Conservation (phyloP, 2,888 invertebrate species). For the Chymomyza amoena region DNA sequence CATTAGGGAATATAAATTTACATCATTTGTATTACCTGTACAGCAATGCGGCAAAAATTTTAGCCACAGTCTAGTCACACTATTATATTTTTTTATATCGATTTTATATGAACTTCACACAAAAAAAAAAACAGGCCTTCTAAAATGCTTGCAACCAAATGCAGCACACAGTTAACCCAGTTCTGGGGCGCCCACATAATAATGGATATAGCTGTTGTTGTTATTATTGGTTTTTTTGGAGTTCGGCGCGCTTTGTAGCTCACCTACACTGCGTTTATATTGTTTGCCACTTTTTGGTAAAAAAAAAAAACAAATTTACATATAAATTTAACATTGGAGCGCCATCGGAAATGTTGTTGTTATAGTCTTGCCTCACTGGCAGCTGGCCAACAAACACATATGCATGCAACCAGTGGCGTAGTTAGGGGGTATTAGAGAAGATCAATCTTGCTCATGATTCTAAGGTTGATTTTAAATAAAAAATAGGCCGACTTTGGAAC, state of each 20-base stretch:
- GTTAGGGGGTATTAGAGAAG: too few relatives aligned
- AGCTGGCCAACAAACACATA: constrained; percentile 45
- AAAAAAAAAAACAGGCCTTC: neutral
- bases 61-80: constrained; percentile 4
- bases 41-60: constrained; percentile 28
- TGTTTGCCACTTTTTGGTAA: neutral
- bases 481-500: too few relatives aligned
- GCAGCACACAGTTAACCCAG: constrained; percentile 52
- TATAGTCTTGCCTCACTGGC: constrained; percentile 45
- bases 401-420: neutral
- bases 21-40: constrained; percentile 49
- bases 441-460: too few relatives aligned
- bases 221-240: constrained; percentile 29
- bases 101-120: constrained; percentile 58
- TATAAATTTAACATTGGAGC: constrained; percentile 8
- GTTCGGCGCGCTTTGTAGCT: constrained; percentile 10
- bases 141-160: neutral
- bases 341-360: constrained; percentile 6
- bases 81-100: constrained; percentile 40
- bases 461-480: too few relatives aligned
- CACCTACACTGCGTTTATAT: constrained; percentile 8
- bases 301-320: constrained; percentile 10
- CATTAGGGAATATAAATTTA: constrained; percentile 54
- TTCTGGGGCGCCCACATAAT: constrained; percentile 51
- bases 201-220: constrained; percentile 31